These are phyloP conservation scores for Lomographa bimaculata DNA, from an alignment of 2,888 invertebrate genomes.

Conservation along the genomic window DNA sequence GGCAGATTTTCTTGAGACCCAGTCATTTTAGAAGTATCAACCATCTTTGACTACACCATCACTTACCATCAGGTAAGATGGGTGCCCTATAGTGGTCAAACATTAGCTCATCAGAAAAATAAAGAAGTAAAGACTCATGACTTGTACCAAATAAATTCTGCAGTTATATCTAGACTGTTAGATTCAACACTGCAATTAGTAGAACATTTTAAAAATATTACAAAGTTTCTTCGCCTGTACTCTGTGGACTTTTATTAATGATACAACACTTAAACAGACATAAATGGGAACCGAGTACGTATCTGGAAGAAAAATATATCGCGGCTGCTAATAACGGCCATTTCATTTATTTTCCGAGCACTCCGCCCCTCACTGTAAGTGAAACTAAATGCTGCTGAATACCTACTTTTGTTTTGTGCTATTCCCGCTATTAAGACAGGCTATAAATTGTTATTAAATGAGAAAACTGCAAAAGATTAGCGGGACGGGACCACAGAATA, in stretches of 20 bases:
- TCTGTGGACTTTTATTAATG: conserved; percentile 25
- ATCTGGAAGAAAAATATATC: conserved; percentile 31
- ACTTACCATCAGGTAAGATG: no score
- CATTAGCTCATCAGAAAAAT: no score
- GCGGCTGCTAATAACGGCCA: conserved; percentile 39
- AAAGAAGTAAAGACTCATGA: no score
- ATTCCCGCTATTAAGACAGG: conserved; percentile 7
- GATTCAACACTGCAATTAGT: conserved; percentile 8
- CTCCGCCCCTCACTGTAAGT: conserved; percentile 36
- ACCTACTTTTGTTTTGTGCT: conserved; percentile 32
- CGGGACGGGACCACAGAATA: neutral
- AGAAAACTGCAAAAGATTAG: conserved; percentile 13
- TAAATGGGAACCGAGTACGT: conserved; percentile 26
- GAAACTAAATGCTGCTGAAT: conserved; percentile 46
- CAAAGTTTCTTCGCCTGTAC: conserved; percentile 5
- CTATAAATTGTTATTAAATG: conserved; percentile 13
- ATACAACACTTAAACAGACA: conserved; percentile 26
- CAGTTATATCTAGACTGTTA: no score
- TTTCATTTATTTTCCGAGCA: conserved; percentile 41
- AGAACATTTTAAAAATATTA: conserved; percentile 6
- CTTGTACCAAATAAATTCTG: no score
- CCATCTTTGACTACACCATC: no score
- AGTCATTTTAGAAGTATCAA: no score
- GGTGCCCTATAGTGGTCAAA: no score
- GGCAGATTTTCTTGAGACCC: no score